Evolutionary conservation across 1,140 invertebrate species (phyloP).

Genomic region (Macrobrachium nipponense): DNA sequence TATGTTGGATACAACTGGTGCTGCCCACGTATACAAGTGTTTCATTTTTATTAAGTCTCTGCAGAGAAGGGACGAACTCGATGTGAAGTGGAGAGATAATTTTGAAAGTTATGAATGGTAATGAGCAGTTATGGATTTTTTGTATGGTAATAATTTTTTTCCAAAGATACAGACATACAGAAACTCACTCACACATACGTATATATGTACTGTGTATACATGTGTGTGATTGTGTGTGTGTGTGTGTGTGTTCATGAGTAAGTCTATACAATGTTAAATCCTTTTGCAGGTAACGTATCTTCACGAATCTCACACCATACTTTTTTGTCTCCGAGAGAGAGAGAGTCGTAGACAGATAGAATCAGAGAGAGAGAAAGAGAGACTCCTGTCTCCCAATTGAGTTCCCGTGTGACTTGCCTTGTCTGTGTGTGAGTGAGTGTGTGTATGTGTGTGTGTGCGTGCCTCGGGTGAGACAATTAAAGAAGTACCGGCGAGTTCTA

Average conservation of each 20-base stretch:
- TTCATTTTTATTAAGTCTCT: too few relatives aligned
- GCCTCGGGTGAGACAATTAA: too few relatives aligned
- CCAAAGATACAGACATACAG: background rate
- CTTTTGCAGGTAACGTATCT: too few relatives aligned
- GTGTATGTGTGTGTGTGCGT: too few relatives aligned
- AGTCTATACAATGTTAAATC: background rate
- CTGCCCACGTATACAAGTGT: too few relatives aligned
- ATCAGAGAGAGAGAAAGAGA: background rate
- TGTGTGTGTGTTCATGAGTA: slow-evolving; percentile 29
- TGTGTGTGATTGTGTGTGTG: slow-evolving; percentile 20
- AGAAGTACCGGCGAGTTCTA: too few relatives aligned
- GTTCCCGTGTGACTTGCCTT: background rate
- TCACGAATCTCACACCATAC: too few relatives aligned
- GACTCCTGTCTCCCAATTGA: background rate
- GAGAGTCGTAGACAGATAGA: background rate
- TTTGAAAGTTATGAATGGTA: too few relatives aligned
- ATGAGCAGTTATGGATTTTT: background rate
- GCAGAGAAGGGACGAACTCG: too few relatives aligned
- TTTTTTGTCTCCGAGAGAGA: too few relatives aligned
- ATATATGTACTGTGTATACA: background rate
- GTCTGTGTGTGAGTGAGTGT: background rate
- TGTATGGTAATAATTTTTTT: background rate
- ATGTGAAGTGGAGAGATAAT: too few relatives aligned
- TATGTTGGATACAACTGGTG: too few relatives aligned
- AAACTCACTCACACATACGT: background rate